Evolutionary conservation across 2,888 invertebrate species (phyloP), one percentile per base, ranked within the genome.

Genomic region (Meloe dianella): DNA sequence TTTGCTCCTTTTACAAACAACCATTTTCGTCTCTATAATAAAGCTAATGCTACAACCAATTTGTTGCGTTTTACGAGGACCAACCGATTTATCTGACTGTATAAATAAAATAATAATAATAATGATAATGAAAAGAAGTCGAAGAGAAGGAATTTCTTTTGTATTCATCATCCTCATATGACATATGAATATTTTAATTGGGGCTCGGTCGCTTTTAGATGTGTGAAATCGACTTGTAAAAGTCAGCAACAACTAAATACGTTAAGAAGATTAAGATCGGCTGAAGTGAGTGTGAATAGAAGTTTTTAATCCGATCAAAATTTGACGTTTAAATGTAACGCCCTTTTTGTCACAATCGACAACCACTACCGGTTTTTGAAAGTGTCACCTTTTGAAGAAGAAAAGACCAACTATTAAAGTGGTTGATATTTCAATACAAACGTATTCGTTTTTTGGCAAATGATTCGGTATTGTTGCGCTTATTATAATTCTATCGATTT

Each of bases 221-320:
- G 73, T 75, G 76, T 76, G 74, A 77, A 77, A 75, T 77, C 74
- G 75, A 74, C 75, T 75, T 73, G 38, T 69, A 72, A 69, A 73
- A 75, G 74, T 76, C 74, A 72, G 71, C 70, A 74, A 71, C 73
- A 70, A 73, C 71, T 73, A 76, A 75, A 77, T 73, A 72, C 72
- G 74, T 74, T 77, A 76, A 77, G 77, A 65, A 74, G 77, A 77
- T 77, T 77, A 77, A 70, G 65, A 74, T 71, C 66, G 30, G 41
- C 63, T 67, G 59, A 65, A 60, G 62, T 64, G 24, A 30, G 64
- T 61, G 69, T 65, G 71, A 69, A 71, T 71, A 67, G 70, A 72
- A 71, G 74, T 61, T 47, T 73, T 76, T 80, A 79, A 78, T 79
- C 79, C 80, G 75, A 78, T 79, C 78, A 79, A 73, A 76, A 73